phyloP scores from a whole-genome alignment of 92 coral and sea anemone species.

The Epizoanthus fatuus region DNA sequence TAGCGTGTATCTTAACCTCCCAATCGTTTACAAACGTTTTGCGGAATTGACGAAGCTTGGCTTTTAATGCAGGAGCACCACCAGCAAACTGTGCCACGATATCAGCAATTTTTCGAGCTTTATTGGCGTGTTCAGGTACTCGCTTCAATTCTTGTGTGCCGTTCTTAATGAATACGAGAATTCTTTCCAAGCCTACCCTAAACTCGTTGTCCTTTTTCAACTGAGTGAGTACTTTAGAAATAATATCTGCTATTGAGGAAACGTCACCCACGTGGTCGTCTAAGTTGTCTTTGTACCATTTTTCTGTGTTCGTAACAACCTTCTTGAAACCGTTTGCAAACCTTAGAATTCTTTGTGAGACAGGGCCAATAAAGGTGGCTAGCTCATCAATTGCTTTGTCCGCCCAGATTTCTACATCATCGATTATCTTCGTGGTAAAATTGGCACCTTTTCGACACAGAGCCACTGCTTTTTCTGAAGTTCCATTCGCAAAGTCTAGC shows the following conservation, averaged over 20 bases:
- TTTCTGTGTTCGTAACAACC: constrained; percentile 87
- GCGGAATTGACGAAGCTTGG: constrained; percentile 82
- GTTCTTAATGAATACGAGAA: constrained; percentile 78
- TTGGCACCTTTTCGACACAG: constrained; percentile 83
- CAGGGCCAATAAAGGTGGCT: constrained; percentile 81
- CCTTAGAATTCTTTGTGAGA: constrained; percentile 63
- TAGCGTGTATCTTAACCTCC: constrained; percentile 75
- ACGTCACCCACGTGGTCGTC: constrained; percentile 86
- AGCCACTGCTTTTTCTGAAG: constrained; percentile 80
- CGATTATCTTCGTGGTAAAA: constrained; percentile 86
- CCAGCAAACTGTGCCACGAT: constrained; percentile 85
- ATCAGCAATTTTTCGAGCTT: constrained; percentile 89
- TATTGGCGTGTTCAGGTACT: constrained; percentile 88
- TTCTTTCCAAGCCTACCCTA: constrained; percentile 72
- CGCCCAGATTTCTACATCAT: constrained; percentile 84
- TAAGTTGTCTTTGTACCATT: constrained; percentile 87
- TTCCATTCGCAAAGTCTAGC: constrained; percentile 89
- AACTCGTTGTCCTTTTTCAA: constrained; percentile 88
- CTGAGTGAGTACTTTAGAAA: constrained; percentile 89
- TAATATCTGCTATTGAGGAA: constrained; percentile 80
- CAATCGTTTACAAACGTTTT: constrained; percentile 79
- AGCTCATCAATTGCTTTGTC: constrained; percentile 78
- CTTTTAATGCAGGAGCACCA: constrained; percentile 76
- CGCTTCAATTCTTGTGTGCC: constrained; percentile 69
- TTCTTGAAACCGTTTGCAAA: constrained; percentile 77